These are phyloP conservation scores for Ichneumoninae sp. DNA, from an alignment of 2,888 invertebrate genomes.

Conservation along the genomic window DNA sequence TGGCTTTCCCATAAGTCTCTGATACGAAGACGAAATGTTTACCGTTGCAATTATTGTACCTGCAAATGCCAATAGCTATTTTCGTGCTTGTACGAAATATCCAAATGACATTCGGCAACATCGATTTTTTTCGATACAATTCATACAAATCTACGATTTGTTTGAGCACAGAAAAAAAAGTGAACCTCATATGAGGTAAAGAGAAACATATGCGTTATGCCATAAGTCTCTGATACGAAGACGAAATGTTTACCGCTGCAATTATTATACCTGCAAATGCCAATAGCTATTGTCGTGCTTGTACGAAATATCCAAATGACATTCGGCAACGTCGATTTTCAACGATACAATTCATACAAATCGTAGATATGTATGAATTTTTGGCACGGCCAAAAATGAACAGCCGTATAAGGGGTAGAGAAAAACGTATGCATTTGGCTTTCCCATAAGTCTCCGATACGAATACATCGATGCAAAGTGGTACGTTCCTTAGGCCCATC, in stretches of 20 bases:
- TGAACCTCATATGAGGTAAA: background rate
- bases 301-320: background rate
- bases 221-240: background rate
- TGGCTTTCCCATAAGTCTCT: no score
- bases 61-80: no score
- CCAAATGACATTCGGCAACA: no score
- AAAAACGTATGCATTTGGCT: background rate
- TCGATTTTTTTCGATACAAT: no score
- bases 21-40: no score
- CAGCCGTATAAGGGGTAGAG: background rate
- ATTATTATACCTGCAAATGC: no score
- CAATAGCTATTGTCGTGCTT: background rate
- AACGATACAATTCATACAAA: background rate
- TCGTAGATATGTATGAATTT: background rate
- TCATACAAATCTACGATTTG: background rate
- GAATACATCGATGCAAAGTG: background rate
- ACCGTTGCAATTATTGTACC: no score
- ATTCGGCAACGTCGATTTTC: no score
- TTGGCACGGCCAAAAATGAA: background rate
- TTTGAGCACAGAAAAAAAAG: background rate
- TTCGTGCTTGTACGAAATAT: no score
- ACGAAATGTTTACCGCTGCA: no score
- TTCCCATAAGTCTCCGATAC: background rate
- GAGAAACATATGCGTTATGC: background rate
- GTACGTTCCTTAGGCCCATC: conserved; percentile 15